Evolutionary conservation across 2,797 vertebrate species (phyloP), one percentile per base, ranked within the genome.

Genomic region (Bradypodion pumilum): DNA sequence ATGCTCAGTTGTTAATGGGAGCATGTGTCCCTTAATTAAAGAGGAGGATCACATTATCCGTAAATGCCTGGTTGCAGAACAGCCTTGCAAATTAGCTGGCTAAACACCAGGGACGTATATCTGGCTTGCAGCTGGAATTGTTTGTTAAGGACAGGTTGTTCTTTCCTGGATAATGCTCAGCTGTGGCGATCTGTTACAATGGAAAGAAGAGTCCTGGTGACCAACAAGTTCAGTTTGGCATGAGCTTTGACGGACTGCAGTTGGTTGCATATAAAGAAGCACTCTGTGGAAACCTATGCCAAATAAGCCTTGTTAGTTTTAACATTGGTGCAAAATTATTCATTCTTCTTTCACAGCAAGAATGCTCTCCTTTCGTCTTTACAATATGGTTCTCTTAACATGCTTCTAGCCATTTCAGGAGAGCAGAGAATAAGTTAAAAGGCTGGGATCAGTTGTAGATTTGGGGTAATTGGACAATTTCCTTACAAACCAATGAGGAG

Each of bases 21-120:
- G 81, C 90, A 65, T 80, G 82, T 88, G 89, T 86, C 86, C 89
- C 63, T 90, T 94, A 89, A 87, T 93, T 93, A 92, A 91, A 74
- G 68, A 93, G 83, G 62, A 80, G 83, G 84, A 89, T 91, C 88
- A 83, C 90, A 92, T 92, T 87, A 62, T 92, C 92, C 73, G 84
- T 63, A 91, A 91, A 88, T 59, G 78, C 52, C 84, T 88, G 88
- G 60, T 88, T 88, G 66, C 74, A 90, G 81, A 90, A 81, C 82
- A 79, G 52, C 85, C 86, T 89, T 81, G 69, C 82, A 90, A 93
- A 91, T 86, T 90, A 80, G 81, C 84, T 79, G 86, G 89, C 84
- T 90, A 83, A 90, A 89, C 80, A 52, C 84, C 25, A 84, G 84
- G 85, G 76, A 80, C 63, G 74, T 79, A 21, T 62, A 79, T 69